These are phyloP conservation scores for Mycetomoellerius zeteki DNA, from an alignment of 1,140 invertebrate genomes.

Conservation along the genomic window DNA sequence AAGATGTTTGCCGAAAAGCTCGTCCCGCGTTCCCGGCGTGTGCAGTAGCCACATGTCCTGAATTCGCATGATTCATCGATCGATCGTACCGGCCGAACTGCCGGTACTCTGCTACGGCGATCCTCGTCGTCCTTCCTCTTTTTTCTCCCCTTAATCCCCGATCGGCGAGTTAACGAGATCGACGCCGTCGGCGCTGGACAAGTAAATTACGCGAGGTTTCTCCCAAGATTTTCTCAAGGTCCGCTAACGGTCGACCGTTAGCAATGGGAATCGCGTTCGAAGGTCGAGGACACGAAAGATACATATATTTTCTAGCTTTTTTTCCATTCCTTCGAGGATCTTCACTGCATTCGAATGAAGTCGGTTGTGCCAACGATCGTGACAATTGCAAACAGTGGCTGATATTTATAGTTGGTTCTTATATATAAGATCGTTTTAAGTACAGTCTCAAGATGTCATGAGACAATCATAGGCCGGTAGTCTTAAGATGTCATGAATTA, in stretches of 20 bases:
- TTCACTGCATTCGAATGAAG: not conserved
- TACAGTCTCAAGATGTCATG: too few species aligned
- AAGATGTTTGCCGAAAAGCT: constrained; percentile 38
- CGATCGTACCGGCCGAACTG: constrained; percentile 57
- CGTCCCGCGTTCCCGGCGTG: constrained; percentile 32
- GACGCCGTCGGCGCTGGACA: constrained; percentile 82
- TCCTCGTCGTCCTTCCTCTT: constrained; percentile 20
- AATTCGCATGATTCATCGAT: constrained; percentile 75
- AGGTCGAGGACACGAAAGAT: constrained; percentile 64
- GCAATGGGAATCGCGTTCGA: constrained; percentile 63
- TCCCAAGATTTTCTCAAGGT: constrained; percentile 76
- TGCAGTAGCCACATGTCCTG: constrained; percentile 41
- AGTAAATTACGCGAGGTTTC: constrained; percentile 84
- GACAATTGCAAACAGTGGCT: not conserved
- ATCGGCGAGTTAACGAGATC: constrained; percentile 75
- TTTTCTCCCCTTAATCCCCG: constrained; percentile 68
- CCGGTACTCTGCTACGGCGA: constrained; percentile 47
- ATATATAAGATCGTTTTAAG: too few species aligned
- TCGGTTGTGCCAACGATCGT: not conserved
- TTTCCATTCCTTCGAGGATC: not conserved
- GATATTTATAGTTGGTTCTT: too few species aligned
- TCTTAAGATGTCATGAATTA: too few species aligned
- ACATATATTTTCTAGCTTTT: not conserved
- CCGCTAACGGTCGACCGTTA: constrained; percentile 85
- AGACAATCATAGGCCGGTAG: too few species aligned